Conservation (phyloP, 2,888 invertebrate genomes). For the Campoplex nolae region DNA sequence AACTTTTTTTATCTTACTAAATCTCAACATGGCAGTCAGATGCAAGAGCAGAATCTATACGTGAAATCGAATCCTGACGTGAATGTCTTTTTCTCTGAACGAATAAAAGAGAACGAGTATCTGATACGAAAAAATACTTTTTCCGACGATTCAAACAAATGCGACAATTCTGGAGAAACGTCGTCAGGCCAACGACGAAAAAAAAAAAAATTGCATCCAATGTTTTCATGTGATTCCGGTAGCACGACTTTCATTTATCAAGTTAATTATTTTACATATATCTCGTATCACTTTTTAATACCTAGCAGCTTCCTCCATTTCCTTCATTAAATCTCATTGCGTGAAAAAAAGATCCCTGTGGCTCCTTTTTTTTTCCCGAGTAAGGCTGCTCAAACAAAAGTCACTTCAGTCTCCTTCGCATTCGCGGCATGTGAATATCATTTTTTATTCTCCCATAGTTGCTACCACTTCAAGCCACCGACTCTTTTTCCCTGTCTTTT, state of each 20-base stretch:
- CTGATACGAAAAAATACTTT: neutral
- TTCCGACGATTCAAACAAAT: neutral
- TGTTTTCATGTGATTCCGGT: neutral
- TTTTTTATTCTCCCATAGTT: constrained; percentile 24
- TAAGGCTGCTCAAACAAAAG: constrained; percentile 40
- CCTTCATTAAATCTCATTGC: constrained; percentile 29
- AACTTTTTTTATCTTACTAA: neutral
- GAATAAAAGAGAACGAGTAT: neutral
- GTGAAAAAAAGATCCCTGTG: constrained; percentile 17
- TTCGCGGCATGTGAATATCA: constrained; percentile 20
- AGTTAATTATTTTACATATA: constrained; percentile 29
- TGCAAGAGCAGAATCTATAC: neutral
- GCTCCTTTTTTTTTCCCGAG: constrained; percentile 25
- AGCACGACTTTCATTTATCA: constrained; percentile 2
- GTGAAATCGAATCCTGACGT: neutral
- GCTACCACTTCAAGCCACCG: neutral
- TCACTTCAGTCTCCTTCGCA: constrained; percentile 36
- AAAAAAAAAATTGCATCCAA: neutral
- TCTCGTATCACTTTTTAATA: neutral
- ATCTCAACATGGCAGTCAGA: neutral
- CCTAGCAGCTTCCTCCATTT: neutral
- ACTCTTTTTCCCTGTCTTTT: neutral
- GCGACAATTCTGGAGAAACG: neutral
- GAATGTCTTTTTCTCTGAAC: neutral
- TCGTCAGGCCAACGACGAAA: neutral